A percentile compares a stretch with the other conserved stretches of the same genome.
phyloP scores from a whole-genome alignment of 2,888 invertebrate species.

The Brachynemurus nebulosus region DNA sequence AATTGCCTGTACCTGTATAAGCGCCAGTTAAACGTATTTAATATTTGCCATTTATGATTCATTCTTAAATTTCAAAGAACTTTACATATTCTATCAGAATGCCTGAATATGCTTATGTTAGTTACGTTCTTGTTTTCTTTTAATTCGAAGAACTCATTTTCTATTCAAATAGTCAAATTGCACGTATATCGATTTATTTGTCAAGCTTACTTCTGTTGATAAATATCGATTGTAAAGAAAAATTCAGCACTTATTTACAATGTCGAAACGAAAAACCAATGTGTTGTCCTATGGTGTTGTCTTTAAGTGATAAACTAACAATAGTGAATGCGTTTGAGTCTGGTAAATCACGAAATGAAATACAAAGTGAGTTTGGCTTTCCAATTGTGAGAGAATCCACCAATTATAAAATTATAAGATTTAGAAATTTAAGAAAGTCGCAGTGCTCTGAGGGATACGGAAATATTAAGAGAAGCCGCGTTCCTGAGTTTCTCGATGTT shows the following conservation, averaged over 20 bases:
- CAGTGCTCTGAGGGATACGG: constrained; percentile 8
- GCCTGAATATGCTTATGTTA: too few species aligned
- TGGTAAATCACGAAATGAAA: constrained; percentile 13
- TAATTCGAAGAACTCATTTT: too few species aligned
- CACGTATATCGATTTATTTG: not conserved
- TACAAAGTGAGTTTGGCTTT: constrained; percentile 12
- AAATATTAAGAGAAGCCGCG: constrained; percentile 11
- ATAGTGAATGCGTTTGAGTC: constrained; percentile 13
- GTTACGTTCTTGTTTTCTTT: too few species aligned
- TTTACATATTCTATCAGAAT: too few species aligned
- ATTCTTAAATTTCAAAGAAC: too few species aligned
- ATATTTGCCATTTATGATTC: too few species aligned
- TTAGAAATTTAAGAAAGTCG: not conserved
- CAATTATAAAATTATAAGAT: constrained; percentile 12
- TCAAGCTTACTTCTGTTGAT: not conserved
- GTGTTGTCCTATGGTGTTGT: constrained; percentile 10
- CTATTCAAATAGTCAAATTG: not conserved
- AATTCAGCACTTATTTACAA: too few species aligned
- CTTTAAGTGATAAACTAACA: constrained; percentile 14
- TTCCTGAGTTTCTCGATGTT: constrained; percentile 8
- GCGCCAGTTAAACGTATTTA: too few species aligned
- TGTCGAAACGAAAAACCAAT: constrained; percentile 1
- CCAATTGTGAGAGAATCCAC: constrained; percentile 13
- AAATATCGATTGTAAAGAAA: not conserved
- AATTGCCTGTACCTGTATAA: too few species aligned